Conservation (phyloP, 2,888 invertebrate species). For the Limnephilus marmoratus region DNA sequence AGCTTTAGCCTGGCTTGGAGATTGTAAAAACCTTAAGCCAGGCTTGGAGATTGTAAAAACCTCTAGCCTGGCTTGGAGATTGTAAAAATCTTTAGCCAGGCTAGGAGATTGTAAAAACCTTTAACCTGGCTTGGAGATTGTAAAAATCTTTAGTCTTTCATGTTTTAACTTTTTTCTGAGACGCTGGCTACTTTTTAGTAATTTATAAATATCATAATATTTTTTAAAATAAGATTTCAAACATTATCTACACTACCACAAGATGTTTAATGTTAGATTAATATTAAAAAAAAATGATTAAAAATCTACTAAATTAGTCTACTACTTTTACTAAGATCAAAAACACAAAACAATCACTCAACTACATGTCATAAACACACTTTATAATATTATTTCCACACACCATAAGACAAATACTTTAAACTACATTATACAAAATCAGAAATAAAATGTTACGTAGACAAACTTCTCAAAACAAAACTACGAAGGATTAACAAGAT, state of each 20-base stretch:
- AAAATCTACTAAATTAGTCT: background rate
- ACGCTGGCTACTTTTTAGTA: background rate
- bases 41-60: too few relatives aligned
- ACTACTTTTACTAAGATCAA: background rate
- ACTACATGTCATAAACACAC: background rate
- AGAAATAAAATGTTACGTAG: background rate
- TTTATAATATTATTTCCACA: background rate
- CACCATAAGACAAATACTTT: background rate
- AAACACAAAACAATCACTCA: background rate
- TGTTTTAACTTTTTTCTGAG: background rate
- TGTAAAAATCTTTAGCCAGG: too few relatives aligned
- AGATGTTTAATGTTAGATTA: background rate
- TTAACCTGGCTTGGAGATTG: too few relatives aligned
- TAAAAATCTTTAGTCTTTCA: too few relatives aligned
- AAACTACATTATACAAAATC: background rate
- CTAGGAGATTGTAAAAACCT: too few relatives aligned
- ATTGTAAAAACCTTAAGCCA: too few relatives aligned
- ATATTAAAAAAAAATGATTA: background rate
- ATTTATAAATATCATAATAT: background rate
- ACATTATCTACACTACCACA: too few relatives aligned
- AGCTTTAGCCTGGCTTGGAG: too few relatives aligned
- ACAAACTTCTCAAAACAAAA: background rate
- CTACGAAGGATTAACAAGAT: background rate
- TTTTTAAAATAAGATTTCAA: background rate
- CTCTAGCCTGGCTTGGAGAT: too few relatives aligned